Base-by-base conservation (phyloP, 2,113 vertebrate genomes). In the Anthoscopus minutus region DNA sequence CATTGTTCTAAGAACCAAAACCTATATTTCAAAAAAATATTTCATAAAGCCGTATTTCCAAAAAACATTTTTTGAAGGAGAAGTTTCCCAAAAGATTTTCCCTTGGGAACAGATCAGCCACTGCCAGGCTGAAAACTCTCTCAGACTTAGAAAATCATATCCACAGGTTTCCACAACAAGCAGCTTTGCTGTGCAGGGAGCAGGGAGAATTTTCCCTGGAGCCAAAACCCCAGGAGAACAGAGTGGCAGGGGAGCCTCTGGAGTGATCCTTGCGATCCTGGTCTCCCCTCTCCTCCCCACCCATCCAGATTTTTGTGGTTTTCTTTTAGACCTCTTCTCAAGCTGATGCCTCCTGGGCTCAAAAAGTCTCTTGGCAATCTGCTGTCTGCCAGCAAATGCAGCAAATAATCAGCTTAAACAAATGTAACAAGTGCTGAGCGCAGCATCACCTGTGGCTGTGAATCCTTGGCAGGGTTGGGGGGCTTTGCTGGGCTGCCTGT, bases 381-480 rank as follows among this genome's bases (percentile, higher is more conserved):
- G 1, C 44, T 58, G 33, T 16, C 44, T 67, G 25, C 12, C 33
- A 54, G 16, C 38, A 67, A 50, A 81, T 35, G 27, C 78, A 62
- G 30, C 2, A 8, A 51, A 61, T 31, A 22, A 58, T 42, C 10
- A 10, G 3, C 7, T 74, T 38, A 81, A 94, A 21, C 12, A 37
- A 72, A 71, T 5, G 6, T 24, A 58, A 60, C 44, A 21, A 13
- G 62, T 48, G 27, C 48, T 53, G 21, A 51, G 16, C 38, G 35
- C 37, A 3, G 3, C 17, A 38, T 58, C 33, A 18, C 13, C 10
- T 0, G 0, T 14, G 3, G 1, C 7, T 57, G 50, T 4, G 8
- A 65, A 66, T 38, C 33, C 17, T 35, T 6, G 28, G 66, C 30
- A 31, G 31, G 18, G 53, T 48, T 42, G 31, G 27, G 11, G 18